A percentile compares a stretch with the other conserved stretches of the same genome.
phyloP scores from a whole-genome alignment of 2,888 invertebrate species.

The Aquatica leii region DNA sequence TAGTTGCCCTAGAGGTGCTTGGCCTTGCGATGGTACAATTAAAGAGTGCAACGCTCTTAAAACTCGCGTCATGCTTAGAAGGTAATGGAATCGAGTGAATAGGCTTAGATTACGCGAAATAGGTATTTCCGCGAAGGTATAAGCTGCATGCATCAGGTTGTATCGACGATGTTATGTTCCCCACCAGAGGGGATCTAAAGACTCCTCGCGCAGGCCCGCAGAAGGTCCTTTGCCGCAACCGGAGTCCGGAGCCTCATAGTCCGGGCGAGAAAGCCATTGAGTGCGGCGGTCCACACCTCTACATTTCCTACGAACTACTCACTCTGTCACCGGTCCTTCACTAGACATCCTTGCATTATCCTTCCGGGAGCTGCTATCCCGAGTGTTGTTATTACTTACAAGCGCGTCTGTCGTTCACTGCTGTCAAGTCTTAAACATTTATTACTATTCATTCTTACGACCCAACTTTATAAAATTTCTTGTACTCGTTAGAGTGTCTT shows the following conservation, averaged over 20 bases:
- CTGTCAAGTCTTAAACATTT: constrained; percentile 39
- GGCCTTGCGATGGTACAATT: constrained; percentile 36
- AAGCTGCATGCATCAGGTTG: constrained; percentile 59
- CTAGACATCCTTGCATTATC: constrained; percentile 40
- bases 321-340: constrained; percentile 56
- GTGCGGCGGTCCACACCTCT: constrained; percentile 66
- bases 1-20: constrained; percentile 40
- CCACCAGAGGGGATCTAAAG: constrained; percentile 36
- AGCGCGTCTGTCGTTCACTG: constrained; percentile 43
- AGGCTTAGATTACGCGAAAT: constrained; percentile 44
- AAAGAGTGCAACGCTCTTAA: constrained; percentile 41
- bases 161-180: constrained; percentile 51
- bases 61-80: constrained; percentile 36
- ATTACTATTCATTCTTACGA: constrained; percentile 33
- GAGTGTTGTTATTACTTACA: constrained; percentile 37
- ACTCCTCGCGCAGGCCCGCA: constrained; percentile 43
- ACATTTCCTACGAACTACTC: constrained; percentile 58
- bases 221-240: constrained; percentile 56
- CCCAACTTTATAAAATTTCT: constrained; percentile 37
- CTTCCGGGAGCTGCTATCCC: constrained; percentile 39
- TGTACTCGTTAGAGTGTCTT: constrained; percentile 38
- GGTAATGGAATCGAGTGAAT: constrained; percentile 44
- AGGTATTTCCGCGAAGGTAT: constrained; percentile 42
- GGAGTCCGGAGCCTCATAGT: constrained; percentile 62
- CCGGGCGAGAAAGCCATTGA: constrained; percentile 66